Percentiles rank a stretch among this genome's conserved stretches.
Conservation (phyloP, 2,797 vertebrate species). For the Leuciscus waleckii region DNA sequence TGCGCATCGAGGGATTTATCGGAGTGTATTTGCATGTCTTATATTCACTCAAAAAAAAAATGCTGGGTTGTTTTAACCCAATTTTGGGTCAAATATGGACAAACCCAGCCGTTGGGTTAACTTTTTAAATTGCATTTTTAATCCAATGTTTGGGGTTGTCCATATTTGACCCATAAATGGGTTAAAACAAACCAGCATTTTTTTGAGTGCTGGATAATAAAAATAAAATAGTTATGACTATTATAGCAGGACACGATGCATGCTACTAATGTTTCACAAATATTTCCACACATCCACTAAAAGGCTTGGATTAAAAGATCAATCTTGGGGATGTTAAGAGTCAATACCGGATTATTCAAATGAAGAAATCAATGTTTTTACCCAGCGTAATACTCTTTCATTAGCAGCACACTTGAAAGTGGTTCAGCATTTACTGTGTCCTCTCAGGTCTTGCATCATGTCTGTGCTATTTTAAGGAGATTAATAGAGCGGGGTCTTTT, state of each 20-base stretch:
- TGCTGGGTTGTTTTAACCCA: too few species aligned
- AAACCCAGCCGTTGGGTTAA: too few species aligned
- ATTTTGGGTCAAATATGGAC: too few species aligned
- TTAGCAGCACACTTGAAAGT: slow-evolving; percentile 6
- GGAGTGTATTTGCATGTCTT: neutral
- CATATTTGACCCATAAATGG: too few species aligned
- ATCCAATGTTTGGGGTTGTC: too few species aligned
- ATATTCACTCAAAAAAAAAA: neutral
- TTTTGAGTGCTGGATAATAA: too few species aligned
- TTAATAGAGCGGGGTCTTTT: slow-evolving; percentile 58
- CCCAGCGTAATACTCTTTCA: neutral
- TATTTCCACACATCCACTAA: neutral
- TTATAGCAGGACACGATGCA: neutral
- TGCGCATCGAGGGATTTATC: neutral
- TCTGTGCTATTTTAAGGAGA: slow-evolving; percentile 68
- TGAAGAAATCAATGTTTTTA: neutral
- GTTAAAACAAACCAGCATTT: too few species aligned
- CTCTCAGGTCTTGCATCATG: slow-evolving; percentile 53
- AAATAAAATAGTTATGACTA: neutral
- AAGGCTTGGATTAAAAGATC: slow-evolving; percentile 8
- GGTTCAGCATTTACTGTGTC: slow-evolving; percentile 32
- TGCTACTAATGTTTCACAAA: neutral
- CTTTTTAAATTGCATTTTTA: too few species aligned
- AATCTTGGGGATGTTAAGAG: neutral
- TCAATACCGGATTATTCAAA: neutral